These are phyloP conservation scores for Lagodon rhomboides DNA, from an alignment of 2,797 vertebrate species.

Conservation along the genomic window DNA sequence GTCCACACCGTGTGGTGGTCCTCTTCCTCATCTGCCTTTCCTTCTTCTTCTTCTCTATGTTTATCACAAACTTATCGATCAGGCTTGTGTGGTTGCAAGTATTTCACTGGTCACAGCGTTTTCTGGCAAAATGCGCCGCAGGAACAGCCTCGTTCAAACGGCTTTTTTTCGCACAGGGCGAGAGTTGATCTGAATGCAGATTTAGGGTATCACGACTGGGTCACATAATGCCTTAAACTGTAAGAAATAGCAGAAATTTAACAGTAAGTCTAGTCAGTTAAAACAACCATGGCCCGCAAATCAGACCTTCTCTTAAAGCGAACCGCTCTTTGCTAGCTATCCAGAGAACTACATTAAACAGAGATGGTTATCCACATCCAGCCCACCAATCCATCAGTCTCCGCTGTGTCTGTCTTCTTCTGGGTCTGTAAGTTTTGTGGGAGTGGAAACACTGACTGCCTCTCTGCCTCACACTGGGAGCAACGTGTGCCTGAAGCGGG, in stretches of 20 bases:
- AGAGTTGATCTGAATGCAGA: background rate
- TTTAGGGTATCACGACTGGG: background rate
- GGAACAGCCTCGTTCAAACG: background rate
- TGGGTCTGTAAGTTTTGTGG: conserved; percentile 49
- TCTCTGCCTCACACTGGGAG: conserved; percentile 43
- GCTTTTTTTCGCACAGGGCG: background rate
- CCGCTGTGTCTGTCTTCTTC: conserved; percentile 65
- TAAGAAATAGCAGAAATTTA: conserved; percentile 5
- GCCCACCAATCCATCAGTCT: conserved; percentile 58
- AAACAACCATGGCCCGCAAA: conserved; percentile 7
- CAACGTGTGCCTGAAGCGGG: conserved; percentile 36
- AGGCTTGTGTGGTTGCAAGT: background rate
- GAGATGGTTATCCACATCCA: conserved; percentile 55
- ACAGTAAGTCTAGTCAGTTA: conserved; percentile 11
- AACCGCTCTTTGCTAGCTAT: conserved; percentile 12
- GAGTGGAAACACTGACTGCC: conserved; percentile 73
- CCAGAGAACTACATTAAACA: conserved; percentile 49
- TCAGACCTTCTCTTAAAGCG: conserved; percentile 22
- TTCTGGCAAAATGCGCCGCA: background rate
- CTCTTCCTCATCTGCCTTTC: no score
- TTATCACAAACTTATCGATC: background rate
- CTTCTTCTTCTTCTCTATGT: no score
- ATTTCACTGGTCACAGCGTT: background rate
- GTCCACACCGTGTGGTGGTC: no score
- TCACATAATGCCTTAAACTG: background rate